Conservation (phyloP, 1,140 invertebrate genomes). For the Drosophila simulans region DNA sequence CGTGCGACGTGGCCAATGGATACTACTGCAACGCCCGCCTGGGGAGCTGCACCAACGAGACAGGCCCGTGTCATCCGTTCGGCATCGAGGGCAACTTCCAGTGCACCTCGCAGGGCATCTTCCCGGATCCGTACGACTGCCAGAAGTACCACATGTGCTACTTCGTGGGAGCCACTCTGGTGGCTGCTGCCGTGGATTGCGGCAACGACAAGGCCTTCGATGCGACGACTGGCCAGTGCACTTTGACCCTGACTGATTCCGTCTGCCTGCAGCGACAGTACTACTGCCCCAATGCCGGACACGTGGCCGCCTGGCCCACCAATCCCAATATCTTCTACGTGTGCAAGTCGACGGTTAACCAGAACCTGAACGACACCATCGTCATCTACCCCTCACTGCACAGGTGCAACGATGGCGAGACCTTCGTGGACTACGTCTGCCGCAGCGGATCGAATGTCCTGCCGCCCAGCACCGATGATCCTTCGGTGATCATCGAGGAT, state of each 20-base stretch:
- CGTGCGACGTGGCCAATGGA: constrained; percentile 76
- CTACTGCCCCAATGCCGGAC: constrained; percentile 67
- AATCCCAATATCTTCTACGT: constrained; percentile 84
- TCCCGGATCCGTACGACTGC: constrained; percentile 84
- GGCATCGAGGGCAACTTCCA: constrained; percentile 78
- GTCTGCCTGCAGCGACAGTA: constrained; percentile 69
- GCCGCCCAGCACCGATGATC: constrained; percentile 11
- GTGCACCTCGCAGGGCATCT: constrained; percentile 83
- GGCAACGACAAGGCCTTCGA: constrained; percentile 76
- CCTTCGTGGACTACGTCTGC: constrained; percentile 70
- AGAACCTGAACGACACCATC: constrained; percentile 65
- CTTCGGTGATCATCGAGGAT: neutral
- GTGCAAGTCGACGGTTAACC: constrained; percentile 81
- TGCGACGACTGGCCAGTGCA: constrained; percentile 74
- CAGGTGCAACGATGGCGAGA: constrained; percentile 78
- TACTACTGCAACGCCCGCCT: constrained; percentile 75
- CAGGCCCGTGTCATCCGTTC: constrained; percentile 81
- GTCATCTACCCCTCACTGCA: constrained; percentile 81
- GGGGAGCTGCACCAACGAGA: constrained; percentile 72
- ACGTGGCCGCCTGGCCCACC: constrained; percentile 72
- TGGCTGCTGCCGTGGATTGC: constrained; percentile 75
- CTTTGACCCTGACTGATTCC: constrained; percentile 55
- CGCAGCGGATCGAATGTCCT: constrained; percentile 15
- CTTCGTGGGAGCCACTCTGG: constrained; percentile 66
- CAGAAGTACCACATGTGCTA: constrained; percentile 84